Base-by-base conservation (phyloP, 2,797 vertebrate species). In the Graptemys geographica region DNA sequence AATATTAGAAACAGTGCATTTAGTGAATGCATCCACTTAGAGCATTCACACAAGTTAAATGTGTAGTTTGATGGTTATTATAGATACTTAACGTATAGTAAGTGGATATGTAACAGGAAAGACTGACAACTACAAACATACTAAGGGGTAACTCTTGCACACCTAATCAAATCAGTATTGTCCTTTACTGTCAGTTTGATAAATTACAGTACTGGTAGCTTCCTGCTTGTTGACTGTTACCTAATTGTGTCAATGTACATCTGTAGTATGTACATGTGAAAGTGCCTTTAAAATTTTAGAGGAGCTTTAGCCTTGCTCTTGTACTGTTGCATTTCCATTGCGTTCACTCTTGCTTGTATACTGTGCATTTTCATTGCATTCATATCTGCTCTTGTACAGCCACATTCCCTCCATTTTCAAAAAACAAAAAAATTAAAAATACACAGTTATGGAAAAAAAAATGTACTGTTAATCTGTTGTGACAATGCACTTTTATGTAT, bases 211-310 rank as follows among this genome's bases (percentile, higher is more conserved):
- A 96, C 98, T 97, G 93, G 98, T 98, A 97, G 98, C 97, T 98
- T 98, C 97, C 97, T 98, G 97, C 98, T 98, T 98, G 98, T 98
- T 98, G 98, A 98, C 98, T 98, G 98, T 98, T 98, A 98, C 96
- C 98, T 98, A 97, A 97, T 98, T 97, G 98, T 99, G 98, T 99
- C 98, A 96, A 95, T 98, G 98, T 99, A 99, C 99, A 99, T 99
- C 98, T 98, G 98, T 99, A 98, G 98, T 98, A 99, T 99, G 99
- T 99, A 99, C 99, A 99, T 98, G 99, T 99, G 99, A 99, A 99
- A 99, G 99, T 99, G 99, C 99, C 99, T 99, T 99, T 99, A 98
- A 98, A 98, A 98, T 98, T 99, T 99, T 99, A 99, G 99, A 99
- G 98, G 98, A 99, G 98, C 98, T 98, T 98, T 98, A 98, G 98